Base-by-base conservation (phyloP, 2,797 vertebrate species). In the Cichlasoma orientale region DNA sequence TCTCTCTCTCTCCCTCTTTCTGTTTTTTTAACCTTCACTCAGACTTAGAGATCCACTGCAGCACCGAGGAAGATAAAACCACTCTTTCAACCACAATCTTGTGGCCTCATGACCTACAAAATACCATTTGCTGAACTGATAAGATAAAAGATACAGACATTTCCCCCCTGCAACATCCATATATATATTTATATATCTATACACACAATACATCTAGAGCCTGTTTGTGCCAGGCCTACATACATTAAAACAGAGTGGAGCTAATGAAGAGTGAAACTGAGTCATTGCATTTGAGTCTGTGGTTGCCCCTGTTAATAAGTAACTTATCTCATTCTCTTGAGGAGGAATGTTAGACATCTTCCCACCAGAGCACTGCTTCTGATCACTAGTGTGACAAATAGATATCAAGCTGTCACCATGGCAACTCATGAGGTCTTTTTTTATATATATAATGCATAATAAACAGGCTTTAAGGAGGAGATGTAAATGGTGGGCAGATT, bases 361-460 rank as follows among this genome's bases (percentile, higher is more conserved):
- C 77, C 87, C 83, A 79, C 70, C 59, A 93, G 91, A 93, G 91
- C 79, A 82, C 72, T 69, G 61, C 88, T 93, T 97, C 96, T 96
- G 97, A 97, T 97, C 96, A 90, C 93, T 92, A 93, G 89, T 95
- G 93, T 96, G 95, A 95, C 95, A 95, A 97, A 96, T 90, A 96
- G 93, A 96, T 93, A 76, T 84, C 92, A 92, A 79, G 69, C 88
- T 80, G 95, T 97, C 93, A 88, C 96, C 95, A 96, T 96, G 95
- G 96, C 89, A 97, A 96, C 96, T 58, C 68, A 68, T 73, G 27
- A 53, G 92, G 87, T 95, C 61, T 94, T 68, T 85, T 82, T 36
- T 36, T 36, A 33, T 9, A 33, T 9, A 33, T 31, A 87, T 68
- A 61, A 13, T 9, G 38, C 54, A 50, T 50, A 29, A 50, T 31